Conservation (phyloP, 2,113 vertebrate genomes). For the Bungarus multicinctus region DNA sequence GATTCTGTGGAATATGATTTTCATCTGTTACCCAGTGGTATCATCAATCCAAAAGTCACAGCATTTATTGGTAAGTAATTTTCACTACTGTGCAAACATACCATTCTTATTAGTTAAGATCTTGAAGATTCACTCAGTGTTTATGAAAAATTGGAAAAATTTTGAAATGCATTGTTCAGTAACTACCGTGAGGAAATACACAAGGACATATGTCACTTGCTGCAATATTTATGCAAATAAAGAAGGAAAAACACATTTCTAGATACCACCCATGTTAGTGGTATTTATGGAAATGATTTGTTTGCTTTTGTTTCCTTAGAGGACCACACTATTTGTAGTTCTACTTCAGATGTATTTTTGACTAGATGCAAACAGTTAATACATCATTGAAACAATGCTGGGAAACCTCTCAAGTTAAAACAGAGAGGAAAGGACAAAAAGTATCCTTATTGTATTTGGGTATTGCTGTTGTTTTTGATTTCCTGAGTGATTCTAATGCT, state of each 20-base stretch:
- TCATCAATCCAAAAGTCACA: conserved; percentile 97
- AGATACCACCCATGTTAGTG: not conserved
- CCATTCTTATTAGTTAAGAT: not conserved
- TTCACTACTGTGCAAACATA: not conserved
- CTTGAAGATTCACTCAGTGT: not conserved
- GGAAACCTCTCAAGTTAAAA: not conserved
- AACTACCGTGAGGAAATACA: not conserved
- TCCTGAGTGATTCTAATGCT: not conserved
- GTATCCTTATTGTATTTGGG: not conserved
- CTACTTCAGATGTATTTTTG: not conserved
- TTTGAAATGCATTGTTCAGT: not conserved
- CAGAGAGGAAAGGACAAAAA: not conserved
- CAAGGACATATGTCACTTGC: not conserved
- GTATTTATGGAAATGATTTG: not conserved
- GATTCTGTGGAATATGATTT: conserved; percentile 98
- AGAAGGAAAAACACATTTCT: not conserved
- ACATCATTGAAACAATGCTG: not conserved
- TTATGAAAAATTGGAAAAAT: not conserved
- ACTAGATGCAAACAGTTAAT: not conserved
- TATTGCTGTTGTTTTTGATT: not conserved
- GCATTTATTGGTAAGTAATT: conserved; percentile 92
- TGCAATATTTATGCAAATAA: not conserved
- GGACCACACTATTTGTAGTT: not conserved
- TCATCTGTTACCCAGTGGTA: conserved; percentile 97
- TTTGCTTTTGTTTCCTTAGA: not conserved